Base-by-base conservation (phyloP, 1,140 invertebrate species). In the Saccostrea glomerata region DNA sequence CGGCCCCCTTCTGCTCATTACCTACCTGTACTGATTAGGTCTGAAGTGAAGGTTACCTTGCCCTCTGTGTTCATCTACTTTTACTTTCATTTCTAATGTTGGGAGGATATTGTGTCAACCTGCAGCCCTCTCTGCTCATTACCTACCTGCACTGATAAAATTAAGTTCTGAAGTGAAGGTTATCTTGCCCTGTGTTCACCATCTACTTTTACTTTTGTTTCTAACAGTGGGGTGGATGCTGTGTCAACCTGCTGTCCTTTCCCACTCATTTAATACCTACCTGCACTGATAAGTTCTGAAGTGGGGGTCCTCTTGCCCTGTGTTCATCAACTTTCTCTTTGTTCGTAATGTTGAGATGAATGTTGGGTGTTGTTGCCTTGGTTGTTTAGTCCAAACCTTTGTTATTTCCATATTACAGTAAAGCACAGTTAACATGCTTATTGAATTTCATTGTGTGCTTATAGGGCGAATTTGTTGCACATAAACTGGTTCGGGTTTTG, bases 201-300 rank as follows among this genome's bases (percentile, higher is more conserved):
- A 20, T n/a, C 7, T n/a, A 47, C 36, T 58, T 12, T 83, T 30
- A 36, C 47, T n/a, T 6, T 17, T 83, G 36, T 83, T 55, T 83
- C 82, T 20, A 54, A 36, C 25, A 17, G 40, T 47, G 40, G 40
- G 40, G 40, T 47, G 40, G 40, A 47, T 47, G 40, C 2, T 47
- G 40, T 2, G 40, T 47, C n/a, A n/a, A n/a, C n/a, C n/a, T n/a
- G n/a, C n/a, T n/a, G n/a, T n/a, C n/a, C n/a, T n/a, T n/a, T 55
- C 40, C 55, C n/a, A 23, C 54, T 54, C 40, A 84, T 84, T 84
- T n/a, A n/a, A n/a, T n/a, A 55, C 82, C 40, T 55, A 84, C 40
- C 40, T 56, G 82, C 5, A 47, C 82, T 84, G 54, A 84, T 84
- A 55, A 23, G 6, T 20, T 55, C 82, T 55, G 82, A 56, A 84